These are phyloP conservation scores for Mayetiola destructor DNA, from an alignment of 2,888 invertebrate genomes.

Conservation along the genomic window DNA sequence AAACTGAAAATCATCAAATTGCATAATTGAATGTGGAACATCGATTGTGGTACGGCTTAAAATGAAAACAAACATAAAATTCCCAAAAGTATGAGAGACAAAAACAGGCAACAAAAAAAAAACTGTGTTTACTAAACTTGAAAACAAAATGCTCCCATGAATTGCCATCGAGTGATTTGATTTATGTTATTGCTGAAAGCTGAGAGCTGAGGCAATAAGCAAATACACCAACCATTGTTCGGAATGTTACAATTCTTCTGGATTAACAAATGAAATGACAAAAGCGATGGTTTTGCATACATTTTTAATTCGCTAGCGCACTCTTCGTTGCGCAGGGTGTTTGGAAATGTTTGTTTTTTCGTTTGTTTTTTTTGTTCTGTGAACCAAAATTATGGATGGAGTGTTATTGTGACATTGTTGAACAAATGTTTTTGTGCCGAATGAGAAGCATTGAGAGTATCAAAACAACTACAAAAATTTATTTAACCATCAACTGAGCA, in stretches of 20 bases:
- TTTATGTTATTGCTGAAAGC: neutral
- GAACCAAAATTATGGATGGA: too few species aligned
- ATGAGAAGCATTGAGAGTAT: too few species aligned
- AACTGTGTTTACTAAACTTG: neutral
- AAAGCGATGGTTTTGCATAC: too few species aligned
- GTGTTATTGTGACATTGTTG: too few species aligned
- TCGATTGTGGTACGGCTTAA: neutral
- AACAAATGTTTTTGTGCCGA: too few species aligned
- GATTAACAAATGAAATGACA: conserved; percentile 1
- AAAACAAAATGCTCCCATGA: neutral
- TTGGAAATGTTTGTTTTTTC: too few species aligned
- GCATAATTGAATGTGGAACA: neutral
- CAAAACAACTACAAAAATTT: too few species aligned
- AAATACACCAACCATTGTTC: neutral
- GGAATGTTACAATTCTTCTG: conserved; percentile 1
- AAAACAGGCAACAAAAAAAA: neutral
- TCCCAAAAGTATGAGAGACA: neutral
- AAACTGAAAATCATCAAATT: conserved; percentile 12
- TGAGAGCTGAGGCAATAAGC: neutral
- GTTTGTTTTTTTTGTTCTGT: too few species aligned
- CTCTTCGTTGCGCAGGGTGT: too few species aligned
- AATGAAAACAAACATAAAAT: neutral
- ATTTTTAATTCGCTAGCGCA: too few species aligned
- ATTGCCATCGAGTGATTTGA: neutral
- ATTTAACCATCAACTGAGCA: too few species aligned